phyloP scores from a whole-genome alignment of 2,888 invertebrate genomes.

The Drosophila mulleri region DNA sequence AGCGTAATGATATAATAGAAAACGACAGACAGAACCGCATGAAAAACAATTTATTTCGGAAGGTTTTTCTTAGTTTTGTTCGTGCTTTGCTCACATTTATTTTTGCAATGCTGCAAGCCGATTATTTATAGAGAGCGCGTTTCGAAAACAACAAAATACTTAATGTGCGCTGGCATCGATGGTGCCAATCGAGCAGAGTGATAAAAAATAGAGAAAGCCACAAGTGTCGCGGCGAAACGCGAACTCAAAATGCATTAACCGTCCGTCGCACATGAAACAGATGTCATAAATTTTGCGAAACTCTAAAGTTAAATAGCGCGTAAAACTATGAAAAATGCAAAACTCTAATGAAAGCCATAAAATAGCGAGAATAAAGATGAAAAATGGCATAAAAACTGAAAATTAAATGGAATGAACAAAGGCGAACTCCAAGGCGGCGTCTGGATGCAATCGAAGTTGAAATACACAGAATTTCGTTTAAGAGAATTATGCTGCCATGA shows the following conservation, averaged over 20 bases:
- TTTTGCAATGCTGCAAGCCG: conserved; percentile 33
- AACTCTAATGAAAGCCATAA: conserved; percentile 52
- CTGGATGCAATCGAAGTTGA: neutral
- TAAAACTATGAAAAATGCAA: conserved; percentile 41
- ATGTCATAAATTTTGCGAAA: conserved; percentile 34
- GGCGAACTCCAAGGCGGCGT: neutral
- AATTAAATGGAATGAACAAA: conserved; percentile 29
- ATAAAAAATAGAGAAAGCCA: conserved; percentile 8
- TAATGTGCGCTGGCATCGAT: conserved; percentile 25
- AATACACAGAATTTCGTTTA: neutral
- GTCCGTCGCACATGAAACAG: neutral
- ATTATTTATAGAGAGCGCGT: conserved; percentile 49
- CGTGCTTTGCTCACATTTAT: conserved; percentile 6
- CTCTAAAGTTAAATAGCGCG: conserved; percentile 45
- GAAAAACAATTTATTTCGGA: conserved; percentile 38
- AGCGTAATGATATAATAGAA: conserved; percentile 54
- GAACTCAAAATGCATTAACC: conserved; percentile 29
- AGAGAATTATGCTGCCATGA: neutral
- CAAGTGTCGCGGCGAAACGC: conserved; percentile 15
- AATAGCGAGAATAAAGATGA: neutral
- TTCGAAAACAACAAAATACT: neutral
- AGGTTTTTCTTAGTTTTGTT: neutral
- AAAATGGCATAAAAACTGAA: conserved; percentile 19
- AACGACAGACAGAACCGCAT: conserved; percentile 6
- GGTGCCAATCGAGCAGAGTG: conserved; percentile 37